A percentile compares a stretch with the other conserved stretches of the same genome.
Evolutionary conservation across 2,797 vertebrate species (phyloP).

Genomic region (Darevskia nairensis): DNA sequence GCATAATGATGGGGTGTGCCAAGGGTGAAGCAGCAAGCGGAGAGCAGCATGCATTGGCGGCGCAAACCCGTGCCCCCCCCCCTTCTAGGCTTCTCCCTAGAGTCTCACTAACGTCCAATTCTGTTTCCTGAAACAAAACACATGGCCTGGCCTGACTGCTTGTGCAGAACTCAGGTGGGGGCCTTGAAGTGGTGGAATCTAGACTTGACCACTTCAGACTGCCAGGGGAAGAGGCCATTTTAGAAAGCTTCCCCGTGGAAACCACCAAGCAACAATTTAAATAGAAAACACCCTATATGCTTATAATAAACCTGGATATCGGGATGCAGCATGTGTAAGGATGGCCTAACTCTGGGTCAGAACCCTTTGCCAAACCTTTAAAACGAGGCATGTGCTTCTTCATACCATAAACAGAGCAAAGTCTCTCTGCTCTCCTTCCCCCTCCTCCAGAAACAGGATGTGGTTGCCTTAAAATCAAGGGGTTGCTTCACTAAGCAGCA

Average conservation of each 20-base stretch:
- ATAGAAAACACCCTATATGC: background rate
- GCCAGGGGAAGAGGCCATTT: background rate
- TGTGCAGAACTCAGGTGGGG: background rate
- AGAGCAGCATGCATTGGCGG: too few species aligned
- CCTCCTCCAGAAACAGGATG: conserved; percentile 81
- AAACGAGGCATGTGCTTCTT: background rate
- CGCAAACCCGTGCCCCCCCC: too few species aligned
- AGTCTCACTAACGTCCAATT: background rate
- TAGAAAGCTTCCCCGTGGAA: background rate
- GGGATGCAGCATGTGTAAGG: background rate
- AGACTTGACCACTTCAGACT: background rate
- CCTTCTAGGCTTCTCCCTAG: background rate
- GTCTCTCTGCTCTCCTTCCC: conserved; percentile 6
- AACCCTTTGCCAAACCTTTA: background rate
- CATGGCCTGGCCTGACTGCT: background rate
- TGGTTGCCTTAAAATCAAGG: conserved; percentile 83
- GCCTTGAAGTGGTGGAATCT: background rate
- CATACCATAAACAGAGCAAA: conserved; percentile 23
- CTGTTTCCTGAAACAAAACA: background rate
- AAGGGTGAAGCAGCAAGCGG: too few species aligned
- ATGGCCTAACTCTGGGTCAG: too few species aligned
- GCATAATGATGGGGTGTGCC: too few species aligned
- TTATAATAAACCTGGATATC: background rate
- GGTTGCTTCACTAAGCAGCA: conserved; percentile 39
- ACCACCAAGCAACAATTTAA: background rate